phyloP scores from a whole-genome alignment of 2,888 invertebrate genomes.

The Belgica antarctica region DNA sequence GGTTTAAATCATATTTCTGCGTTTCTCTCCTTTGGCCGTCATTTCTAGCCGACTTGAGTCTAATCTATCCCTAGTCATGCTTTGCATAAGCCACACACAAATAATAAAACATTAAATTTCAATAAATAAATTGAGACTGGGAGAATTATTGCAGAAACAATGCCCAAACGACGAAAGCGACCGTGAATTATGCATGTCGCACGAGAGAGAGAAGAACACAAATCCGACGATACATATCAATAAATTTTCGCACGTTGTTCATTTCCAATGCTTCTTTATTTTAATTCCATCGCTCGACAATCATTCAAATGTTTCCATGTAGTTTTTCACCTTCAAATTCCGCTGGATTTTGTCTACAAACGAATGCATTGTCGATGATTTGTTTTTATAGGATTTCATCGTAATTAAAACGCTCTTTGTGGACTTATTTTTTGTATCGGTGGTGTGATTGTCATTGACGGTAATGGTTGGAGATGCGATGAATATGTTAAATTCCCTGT shows the following conservation, averaged over 20 bases:
- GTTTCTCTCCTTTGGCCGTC: background rate
- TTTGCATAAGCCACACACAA: conserved; percentile 19
- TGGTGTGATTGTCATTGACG: no score
- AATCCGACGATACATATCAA: background rate
- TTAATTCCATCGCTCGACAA: background rate
- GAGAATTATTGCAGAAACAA: conserved; percentile 3
- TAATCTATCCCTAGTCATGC: background rate
- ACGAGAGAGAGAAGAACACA: background rate
- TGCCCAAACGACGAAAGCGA: background rate
- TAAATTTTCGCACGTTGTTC: conserved; percentile 26
- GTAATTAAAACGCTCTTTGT: background rate
- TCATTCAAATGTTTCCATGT: conserved; percentile 24
- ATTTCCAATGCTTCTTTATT: background rate
- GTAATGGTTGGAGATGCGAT: no score
- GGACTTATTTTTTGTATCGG: no score
- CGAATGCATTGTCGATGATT: background rate
- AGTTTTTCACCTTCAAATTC: background rate
- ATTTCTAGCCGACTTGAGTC: background rate
- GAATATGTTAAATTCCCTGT: no score
- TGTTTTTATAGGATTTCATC: background rate
- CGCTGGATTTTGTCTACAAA: background rate
- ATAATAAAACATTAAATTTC: conserved; percentile 31
- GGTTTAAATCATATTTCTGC: background rate
- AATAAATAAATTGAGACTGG: conserved; percentile 17
- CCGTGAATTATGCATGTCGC: no score